These are phyloP conservation scores for Polylopha cassiicola DNA, from an alignment of 2,888 invertebrate genomes.

Conservation along the genomic window DNA sequence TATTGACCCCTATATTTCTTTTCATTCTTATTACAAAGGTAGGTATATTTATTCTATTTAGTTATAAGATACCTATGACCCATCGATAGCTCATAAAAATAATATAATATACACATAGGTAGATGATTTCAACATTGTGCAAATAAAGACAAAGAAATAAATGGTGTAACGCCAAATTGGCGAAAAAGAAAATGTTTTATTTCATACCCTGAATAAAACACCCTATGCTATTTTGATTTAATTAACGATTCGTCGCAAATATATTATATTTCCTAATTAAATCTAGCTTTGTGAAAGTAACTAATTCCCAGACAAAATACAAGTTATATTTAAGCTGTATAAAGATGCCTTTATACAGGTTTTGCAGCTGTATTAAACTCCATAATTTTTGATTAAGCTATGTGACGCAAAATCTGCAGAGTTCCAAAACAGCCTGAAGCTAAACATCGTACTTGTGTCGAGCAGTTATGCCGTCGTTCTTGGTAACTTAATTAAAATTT, in stretches of 20 bases:
- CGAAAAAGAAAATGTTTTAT: constrained; percentile 31
- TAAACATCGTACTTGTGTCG: too few relatives aligned
- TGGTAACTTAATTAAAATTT: too few relatives aligned
- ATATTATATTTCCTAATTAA: too few relatives aligned
- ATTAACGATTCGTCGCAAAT: background rate
- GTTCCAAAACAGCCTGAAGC: too few relatives aligned
- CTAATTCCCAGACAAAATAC: too few relatives aligned
- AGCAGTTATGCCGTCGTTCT: too few relatives aligned
- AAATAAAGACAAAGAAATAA: constrained; percentile 54
- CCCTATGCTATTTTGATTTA: background rate
- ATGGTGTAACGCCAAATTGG: constrained; percentile 51
- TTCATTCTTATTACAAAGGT: constrained; percentile 8
- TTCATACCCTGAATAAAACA: constrained; percentile 12
- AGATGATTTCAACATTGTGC: constrained; percentile 56
- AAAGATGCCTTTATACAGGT: too few relatives aligned
- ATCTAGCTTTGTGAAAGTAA: too few relatives aligned
- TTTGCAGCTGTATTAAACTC: too few relatives aligned
- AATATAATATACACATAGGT: constrained; percentile 43
- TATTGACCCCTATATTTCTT: constrained; percentile 5
- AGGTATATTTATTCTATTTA: constrained; percentile 5
- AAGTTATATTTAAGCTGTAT: too few relatives aligned
- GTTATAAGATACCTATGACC: constrained; percentile 16
- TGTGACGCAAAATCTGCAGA: too few relatives aligned
- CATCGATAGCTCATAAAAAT: constrained; percentile 17
- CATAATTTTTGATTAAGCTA: too few relatives aligned